Evolutionary conservation across 2,113 vertebrate species (phyloP), one percentile per base, ranked within the genome.

Genomic region (Tricholaema leucomelas): DNA sequence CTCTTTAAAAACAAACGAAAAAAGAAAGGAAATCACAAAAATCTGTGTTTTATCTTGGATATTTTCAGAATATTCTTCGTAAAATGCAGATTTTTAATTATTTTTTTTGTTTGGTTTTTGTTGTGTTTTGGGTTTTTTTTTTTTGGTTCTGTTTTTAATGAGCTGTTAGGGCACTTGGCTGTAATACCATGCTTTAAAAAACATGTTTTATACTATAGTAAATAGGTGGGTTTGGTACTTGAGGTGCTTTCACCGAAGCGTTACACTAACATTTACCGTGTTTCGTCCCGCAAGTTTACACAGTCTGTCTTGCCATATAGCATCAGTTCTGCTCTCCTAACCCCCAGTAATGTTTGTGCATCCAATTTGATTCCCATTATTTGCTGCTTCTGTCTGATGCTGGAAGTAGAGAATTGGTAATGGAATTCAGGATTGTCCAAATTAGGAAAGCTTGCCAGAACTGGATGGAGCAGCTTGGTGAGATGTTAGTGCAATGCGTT

Each of bases 21-120:
- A 81, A 96, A 86, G 60, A 81, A 72, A 80, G 73, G 94, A 93
- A 97, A 97, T 92, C 85, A 96, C 82, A 97, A 97, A 97, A 98
- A 98, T 98, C 98, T 98, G 97, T 97, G 97, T 98, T 98, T 98
- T 98, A 98, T 96, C 85, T 97, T 97, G 97, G 98, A 97, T 98
- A 98, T 98, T 97, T 97, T 96, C 87, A 92, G 91, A 97, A 98
- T 98, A 98, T 98, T 98, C 98, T 96, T 96, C 87, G 96, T 98
- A 98, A 98, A 98, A 98, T 97, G 97, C 98, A 98, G 98, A 98
- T 98, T 98, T 97, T 72, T 6, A 75, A 2, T 81, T 87, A 95
- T 96, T 93, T 85, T 96, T 92, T 96, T 94, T 81, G 7, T 17
- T 44, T 44, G 16, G 42, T 44, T 44, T 15, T 44, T 44, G 15